Conservation (phyloP, 2,797 vertebrate genomes). For the Scarus forsteni region DNA sequence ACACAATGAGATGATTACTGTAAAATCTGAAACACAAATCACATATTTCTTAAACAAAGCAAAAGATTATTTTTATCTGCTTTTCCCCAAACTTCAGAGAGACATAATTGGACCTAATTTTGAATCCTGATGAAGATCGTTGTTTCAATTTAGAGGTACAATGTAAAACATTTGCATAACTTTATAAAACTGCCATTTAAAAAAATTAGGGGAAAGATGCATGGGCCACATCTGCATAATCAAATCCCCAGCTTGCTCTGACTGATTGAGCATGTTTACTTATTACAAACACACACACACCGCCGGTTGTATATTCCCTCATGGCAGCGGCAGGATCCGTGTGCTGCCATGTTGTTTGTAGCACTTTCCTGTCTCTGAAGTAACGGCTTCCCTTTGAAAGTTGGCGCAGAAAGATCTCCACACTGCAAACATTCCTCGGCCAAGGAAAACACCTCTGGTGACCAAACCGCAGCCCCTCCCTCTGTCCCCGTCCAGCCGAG, state of each 20-base stretch:
- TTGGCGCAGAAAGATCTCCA: constrained; percentile 67
- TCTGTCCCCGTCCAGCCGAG: constrained; percentile 67
- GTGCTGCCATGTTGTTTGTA: constrained; percentile 82
- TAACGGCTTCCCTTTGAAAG: constrained; percentile 80
- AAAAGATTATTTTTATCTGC: constrained; percentile 23
- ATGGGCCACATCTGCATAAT: constrained; percentile 66
- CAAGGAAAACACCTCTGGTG: constrained; percentile 86
- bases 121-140: constrained; percentile 36
- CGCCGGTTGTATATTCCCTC: constrained; percentile 42
- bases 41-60: constrained; percentile 46
- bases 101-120: constrained; percentile 39
- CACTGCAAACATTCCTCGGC: constrained; percentile 78
- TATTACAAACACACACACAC: constrained; percentile 43
- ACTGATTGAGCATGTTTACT: constrained; percentile 46
- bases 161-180: constrained; percentile 32
- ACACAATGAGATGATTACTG: constrained; percentile 46
- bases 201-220: constrained; percentile 30
- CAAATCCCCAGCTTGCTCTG: constrained; percentile 27
- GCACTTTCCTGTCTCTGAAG: constrained; percentile 86
- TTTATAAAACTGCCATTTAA: constrained; percentile 44
- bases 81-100: constrained; percentile 19
- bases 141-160: constrained; percentile 35
- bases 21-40: constrained; percentile 53
- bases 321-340: constrained; percentile 64
- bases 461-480: constrained; percentile 74